Conservation (phyloP, 1,140 invertebrate genomes). For the Grapholita molesta region DNA sequence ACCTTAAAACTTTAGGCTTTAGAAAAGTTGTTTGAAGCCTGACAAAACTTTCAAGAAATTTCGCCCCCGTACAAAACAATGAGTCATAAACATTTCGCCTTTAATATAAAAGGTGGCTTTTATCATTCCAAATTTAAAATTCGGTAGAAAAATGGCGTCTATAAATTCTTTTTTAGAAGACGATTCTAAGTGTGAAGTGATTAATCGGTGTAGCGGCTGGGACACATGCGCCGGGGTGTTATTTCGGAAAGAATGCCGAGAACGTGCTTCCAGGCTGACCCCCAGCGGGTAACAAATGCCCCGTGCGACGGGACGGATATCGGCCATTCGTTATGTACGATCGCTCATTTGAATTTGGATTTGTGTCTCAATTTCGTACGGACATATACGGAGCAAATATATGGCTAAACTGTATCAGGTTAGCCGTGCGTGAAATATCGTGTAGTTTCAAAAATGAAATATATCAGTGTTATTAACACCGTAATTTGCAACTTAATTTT, state of each 20-base stretch:
- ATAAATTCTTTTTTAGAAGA: slow-evolving; percentile 30
- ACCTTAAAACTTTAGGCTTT: not conserved
- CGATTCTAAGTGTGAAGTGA: slow-evolving; percentile 60
- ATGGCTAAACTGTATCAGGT: not conserved
- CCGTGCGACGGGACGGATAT: slow-evolving; percentile 49
- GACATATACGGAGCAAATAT: slow-evolving; percentile 16
- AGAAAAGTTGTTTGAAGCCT: not conserved
- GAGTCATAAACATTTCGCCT: not conserved
- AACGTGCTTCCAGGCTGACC: slow-evolving; percentile 67
- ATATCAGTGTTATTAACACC: not conserved
- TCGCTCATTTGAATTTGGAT: slow-evolving; percentile 58
- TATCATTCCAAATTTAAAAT: slow-evolving; percentile 15
- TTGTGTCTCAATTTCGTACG: slow-evolving; percentile 50
- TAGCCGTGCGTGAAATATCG: not conserved
- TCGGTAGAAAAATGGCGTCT: slow-evolving; percentile 3
- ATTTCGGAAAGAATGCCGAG: slow-evolving; percentile 68
- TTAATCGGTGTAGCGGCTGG: slow-evolving; percentile 56
- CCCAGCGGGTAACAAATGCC: slow-evolving; percentile 60
- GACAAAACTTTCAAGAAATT: not conserved
- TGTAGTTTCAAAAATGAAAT: not conserved
- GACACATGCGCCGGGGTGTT: slow-evolving; percentile 60
- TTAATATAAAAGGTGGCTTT: not conserved
- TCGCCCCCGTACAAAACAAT: not conserved
- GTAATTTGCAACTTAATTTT: not conserved
- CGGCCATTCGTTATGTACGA: slow-evolving; percentile 52